Evolutionary conservation across 2,888 invertebrate genomes (phyloP).

Genomic region (Lumbricus terrestris): DNA sequence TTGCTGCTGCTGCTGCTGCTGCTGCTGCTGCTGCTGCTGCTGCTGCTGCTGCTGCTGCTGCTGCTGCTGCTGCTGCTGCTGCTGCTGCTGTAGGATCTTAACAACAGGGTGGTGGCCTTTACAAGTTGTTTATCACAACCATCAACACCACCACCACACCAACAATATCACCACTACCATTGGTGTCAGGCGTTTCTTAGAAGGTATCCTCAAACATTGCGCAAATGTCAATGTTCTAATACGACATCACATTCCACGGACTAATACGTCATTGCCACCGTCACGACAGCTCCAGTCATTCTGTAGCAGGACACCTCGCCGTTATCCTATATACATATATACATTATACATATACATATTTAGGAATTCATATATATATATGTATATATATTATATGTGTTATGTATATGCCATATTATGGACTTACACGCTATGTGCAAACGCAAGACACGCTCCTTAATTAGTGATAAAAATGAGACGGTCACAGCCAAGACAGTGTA

Average conservation of each 20-base stretch:
- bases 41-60: no score
- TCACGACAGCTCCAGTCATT: not conserved
- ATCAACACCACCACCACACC: not conserved
- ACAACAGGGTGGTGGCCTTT: not conserved
- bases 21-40: not conserved
- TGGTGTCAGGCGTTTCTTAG: not conserved
- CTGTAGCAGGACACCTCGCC: no score
- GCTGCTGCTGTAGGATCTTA: not conserved
- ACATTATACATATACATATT: no score
- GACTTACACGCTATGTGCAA: not conserved
- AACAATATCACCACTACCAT: no score
- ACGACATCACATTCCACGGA: not conserved
- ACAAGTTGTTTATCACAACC: not conserved
- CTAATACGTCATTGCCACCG: not conserved
- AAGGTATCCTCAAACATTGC: not conserved
- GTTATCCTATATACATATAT: no score
- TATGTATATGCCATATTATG: not conserved
- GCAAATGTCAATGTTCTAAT: not conserved
- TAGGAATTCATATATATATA: not conserved
- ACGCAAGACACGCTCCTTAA: not conserved
- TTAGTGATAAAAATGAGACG: not conserved
- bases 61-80: no score
- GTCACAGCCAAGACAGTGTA: not conserved
- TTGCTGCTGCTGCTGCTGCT: no score
- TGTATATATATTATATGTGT: not conserved